phyloP scores from a whole-genome alignment of 2,797 vertebrate genomes.

The Parauchenoglanis ngamensis region DNA sequence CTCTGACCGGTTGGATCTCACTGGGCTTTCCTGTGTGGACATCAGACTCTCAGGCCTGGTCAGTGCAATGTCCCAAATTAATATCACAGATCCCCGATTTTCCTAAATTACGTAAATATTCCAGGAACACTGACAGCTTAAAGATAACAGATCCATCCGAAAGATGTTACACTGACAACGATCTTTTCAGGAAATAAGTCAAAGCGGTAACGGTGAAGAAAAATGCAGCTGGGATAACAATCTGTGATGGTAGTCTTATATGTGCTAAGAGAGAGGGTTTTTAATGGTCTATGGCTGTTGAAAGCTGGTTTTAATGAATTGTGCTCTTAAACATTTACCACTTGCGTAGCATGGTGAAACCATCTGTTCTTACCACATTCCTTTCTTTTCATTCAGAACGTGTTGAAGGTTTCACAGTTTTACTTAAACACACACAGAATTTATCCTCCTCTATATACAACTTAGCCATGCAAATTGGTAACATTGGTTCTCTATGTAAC shows the following conservation, averaged over 20 bases:
- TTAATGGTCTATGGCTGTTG: neutral
- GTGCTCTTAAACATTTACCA: neutral
- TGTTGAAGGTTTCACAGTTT: neutral
- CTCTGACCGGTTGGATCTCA: conserved; percentile 61
- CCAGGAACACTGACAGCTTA: conserved; percentile 61
- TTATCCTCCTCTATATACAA: neutral
- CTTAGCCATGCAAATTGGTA: no score
- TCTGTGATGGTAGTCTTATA: conserved; percentile 47
- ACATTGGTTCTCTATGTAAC: neutral
- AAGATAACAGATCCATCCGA: conserved; percentile 49
- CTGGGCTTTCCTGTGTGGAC: conserved; percentile 53
- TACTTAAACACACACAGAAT: conserved; percentile 2
- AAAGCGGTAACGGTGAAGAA: conserved; percentile 60
- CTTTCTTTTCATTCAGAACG: neutral
- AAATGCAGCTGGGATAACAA: conserved; percentile 54
- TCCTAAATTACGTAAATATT: conserved; percentile 60
- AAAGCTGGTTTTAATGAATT: conserved; percentile 7
- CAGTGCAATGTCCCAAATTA: conserved; percentile 38
- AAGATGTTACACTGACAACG: conserved; percentile 65
- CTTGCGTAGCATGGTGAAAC: neutral
- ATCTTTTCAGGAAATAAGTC: conserved; percentile 48
- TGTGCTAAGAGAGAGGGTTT: neutral
- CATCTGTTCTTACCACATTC: neutral
- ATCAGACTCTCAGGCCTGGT: conserved; percentile 16
- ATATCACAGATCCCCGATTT: conserved; percentile 72